Percentiles rank a stretch among this genome's conserved stretches.
Conservation (phyloP, 2,113 vertebrate genomes). For the Thalassarche chlororhynchos region DNA sequence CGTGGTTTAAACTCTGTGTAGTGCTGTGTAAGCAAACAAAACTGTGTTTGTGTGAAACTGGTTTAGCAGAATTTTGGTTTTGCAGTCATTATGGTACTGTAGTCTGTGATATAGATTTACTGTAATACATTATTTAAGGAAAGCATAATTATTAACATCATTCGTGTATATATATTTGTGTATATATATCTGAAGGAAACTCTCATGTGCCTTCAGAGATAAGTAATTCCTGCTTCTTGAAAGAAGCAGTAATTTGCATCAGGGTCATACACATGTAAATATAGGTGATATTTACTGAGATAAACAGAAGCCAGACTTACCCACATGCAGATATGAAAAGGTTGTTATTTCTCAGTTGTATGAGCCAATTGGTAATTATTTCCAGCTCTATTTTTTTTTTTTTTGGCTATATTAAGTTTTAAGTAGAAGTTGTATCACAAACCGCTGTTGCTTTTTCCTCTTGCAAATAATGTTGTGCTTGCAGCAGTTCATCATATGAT, state of each 20-base stretch:
- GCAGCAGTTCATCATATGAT: background rate
- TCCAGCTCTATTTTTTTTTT: background rate
- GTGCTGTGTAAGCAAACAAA: background rate
- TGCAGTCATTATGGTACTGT: background rate
- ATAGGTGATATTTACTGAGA: background rate
- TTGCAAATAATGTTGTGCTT: background rate
- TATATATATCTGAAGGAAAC: background rate
- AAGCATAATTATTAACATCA: background rate
- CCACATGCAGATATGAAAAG: background rate
- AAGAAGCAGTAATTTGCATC: background rate
- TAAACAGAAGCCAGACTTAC: background rate
- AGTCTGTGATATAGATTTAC: background rate
- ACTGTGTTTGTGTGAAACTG: background rate
- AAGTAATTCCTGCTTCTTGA: background rate
- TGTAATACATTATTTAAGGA: background rate
- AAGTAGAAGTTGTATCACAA: background rate
- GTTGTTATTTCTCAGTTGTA: background rate
- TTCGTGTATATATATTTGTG: background rate
- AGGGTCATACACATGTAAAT: background rate
- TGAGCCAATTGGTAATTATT: background rate
- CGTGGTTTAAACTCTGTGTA: background rate
- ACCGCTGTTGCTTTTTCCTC: background rate
- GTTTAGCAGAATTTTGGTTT: background rate
- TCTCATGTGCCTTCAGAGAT: background rate
- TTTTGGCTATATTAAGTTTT: background rate